Base-by-base conservation (phyloP, 2,797 vertebrate genomes). In the Scomberomorus guttatus region DNA sequence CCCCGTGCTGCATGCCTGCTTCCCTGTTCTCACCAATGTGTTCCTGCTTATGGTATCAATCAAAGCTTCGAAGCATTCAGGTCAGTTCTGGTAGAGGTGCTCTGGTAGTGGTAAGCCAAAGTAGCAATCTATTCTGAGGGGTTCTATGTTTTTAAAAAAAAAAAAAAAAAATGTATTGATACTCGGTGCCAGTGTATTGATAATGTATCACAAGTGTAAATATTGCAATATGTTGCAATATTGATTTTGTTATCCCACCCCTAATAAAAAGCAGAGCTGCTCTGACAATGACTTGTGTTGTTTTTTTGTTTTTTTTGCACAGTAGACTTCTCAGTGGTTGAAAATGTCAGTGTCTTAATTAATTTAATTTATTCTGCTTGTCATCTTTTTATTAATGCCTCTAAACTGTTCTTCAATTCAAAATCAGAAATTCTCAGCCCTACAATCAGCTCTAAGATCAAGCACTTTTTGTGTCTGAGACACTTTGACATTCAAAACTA, bases 1-100 rank as follows among this genome's bases (percentile, higher is more conserved):
- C 82, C 84, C 75, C 79, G 80, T 65, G 81, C 85, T 80, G 84
- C 75, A 83, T 82, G 88, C 74, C 80, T 73, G 87, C 84, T 90
- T 90, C 91, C 89, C 87, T 79, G 50, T 77, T 90, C 79, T 70
- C 81, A 68, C 65, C 72, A 48, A 65, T 79, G 85, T 82, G 80
- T 79, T 68, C 72, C 62, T 72, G 75, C 72, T 75, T 58, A 37
- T 37, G 37, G 37, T 11, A 11, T 37, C 9, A 9, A 34, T 8
- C 1, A 7, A 29, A 34, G 34, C 34, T 34, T 34, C 34, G 9
- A 34, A 34, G 32, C 32, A 34, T 34, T 34, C 32, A 9, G 6
- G 32, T 34, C 32, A 34, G 32, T 6, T 9, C 6, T 34, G 1
- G 32, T 34, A 34, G 32, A 6, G 32, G 32, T 8, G 1, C 32